Evolutionary conservation across 2,888 invertebrate species (phyloP).

Genomic region (Blastobasis adustella): DNA sequence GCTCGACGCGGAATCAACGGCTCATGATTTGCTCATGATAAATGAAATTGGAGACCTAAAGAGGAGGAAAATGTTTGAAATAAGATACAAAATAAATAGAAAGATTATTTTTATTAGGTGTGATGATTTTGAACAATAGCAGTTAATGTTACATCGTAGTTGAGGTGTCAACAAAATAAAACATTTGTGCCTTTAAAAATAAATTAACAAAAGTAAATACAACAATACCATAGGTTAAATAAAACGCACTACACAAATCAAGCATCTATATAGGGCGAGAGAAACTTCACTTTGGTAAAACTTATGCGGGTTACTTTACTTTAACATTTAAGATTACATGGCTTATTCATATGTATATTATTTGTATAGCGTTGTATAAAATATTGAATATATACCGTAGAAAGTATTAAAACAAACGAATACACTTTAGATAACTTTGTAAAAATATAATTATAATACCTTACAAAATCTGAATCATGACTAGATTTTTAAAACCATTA

Average conservation of each 20-base stretch:
- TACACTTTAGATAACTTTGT: conserved; percentile 25
- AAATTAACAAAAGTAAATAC: conserved; percentile 71
- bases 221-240: conserved; percentile 56
- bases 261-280: conserved; percentile 65
- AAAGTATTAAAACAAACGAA: conserved; percentile 5
- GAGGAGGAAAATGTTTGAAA: conserved; percentile 15
- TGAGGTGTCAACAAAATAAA: conserved; percentile 69
- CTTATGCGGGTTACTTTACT: conserved; percentile 12
- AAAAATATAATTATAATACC: conserved; percentile 25
- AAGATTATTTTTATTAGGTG: conserved; percentile 70
- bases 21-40: no score
- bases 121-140: conserved; percentile 69
- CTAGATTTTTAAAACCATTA: conserved; percentile 36
- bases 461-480: conserved; percentile 42
- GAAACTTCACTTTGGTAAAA: conserved; percentile 30
- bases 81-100: conserved; percentile 47
- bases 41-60: no score
- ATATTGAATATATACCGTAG: conserved; percentile 4
- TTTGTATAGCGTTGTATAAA: conserved; percentile 23
- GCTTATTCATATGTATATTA: conserved; percentile 15
- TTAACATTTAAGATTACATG: conserved; percentile 2
- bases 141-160: conserved; percentile 63
- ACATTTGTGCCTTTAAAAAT: conserved; percentile 70
- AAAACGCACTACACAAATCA: conserved; percentile 41
- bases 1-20: no score